Conservation (phyloP, 2,888 invertebrate genomes). For the Diarsia brunnea region DNA sequence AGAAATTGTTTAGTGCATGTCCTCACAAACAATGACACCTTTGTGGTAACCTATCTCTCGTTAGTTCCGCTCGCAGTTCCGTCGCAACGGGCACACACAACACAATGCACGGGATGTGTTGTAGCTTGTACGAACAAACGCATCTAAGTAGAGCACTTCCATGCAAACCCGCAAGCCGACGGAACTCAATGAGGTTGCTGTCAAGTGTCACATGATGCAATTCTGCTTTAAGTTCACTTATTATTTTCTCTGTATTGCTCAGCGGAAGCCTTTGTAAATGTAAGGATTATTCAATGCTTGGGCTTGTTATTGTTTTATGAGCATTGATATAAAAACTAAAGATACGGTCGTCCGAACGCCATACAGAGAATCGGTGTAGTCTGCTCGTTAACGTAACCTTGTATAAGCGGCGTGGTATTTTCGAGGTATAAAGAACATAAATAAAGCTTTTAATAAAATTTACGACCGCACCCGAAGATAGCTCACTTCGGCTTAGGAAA, state of each 20-base stretch:
- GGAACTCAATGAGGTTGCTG: conserved; percentile 21
- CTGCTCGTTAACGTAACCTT: no score
- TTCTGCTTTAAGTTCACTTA: conserved; percentile 13
- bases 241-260: background rate
- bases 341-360: no score
- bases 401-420: no score
- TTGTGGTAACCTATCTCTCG: conserved; percentile 25
- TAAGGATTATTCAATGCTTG: background rate
- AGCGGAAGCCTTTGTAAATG: background rate
- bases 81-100: conserved; percentile 18
- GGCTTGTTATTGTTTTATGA: background rate
- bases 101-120: conserved; percentile 42
- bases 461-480: no score
- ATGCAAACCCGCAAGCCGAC: conserved; percentile 8
- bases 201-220: conserved; percentile 13
- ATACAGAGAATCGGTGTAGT: no score
- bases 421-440: no score
- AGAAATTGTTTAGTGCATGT: conserved; percentile 43
- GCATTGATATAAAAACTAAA: no score
- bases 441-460: no score
- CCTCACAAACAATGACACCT: conserved; percentile 38
- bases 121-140: conserved; percentile 22
- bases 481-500: no score
- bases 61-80: conserved; percentile 49
- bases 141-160: conserved; percentile 24